A percentile compares a stretch with the other conserved stretches of the same genome.
phyloP scores from a whole-genome alignment of 2,888 invertebrate species.

The Drosophila atroscutellata region DNA sequence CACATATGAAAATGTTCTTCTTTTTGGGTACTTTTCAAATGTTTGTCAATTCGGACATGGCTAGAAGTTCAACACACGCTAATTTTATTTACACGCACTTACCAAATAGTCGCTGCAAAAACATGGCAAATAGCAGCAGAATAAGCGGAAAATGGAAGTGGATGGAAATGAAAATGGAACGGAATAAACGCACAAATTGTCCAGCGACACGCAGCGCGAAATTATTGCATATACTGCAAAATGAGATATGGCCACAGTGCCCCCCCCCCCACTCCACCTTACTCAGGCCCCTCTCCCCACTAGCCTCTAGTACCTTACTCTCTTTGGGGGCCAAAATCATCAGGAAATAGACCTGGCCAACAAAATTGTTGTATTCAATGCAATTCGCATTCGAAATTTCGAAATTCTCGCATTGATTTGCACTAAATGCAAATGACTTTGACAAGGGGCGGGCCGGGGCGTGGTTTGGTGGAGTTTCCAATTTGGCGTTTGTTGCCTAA shows the following conservation, averaged over 20 bases:
- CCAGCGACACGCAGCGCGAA: constrained; percentile 37
- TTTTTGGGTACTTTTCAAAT: constrained; percentile 5
- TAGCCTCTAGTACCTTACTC: not conserved
- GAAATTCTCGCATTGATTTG: constrained; percentile 50
- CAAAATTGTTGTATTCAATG: constrained; percentile 30
- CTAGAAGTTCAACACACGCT: constrained; percentile 60
- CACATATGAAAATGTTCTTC: not conserved
- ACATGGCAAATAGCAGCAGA: constrained; percentile 22
- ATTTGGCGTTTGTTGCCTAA: constrained; percentile 5
- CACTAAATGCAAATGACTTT: constrained; percentile 58
- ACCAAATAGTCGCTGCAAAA: constrained; percentile 55
- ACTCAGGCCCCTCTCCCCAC: no score
- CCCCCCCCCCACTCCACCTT: not conserved
- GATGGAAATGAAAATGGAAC: constrained; percentile 13
- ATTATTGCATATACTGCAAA: constrained; percentile 43
- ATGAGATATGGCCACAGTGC: constrained; percentile 19
- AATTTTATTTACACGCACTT: constrained; percentile 77
- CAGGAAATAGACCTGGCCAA: constrained; percentile 37
- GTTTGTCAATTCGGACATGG: constrained; percentile 38
- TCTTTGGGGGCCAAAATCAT: constrained; percentile 21
- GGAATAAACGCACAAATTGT: constrained; percentile 31
- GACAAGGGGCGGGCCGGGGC: not conserved
- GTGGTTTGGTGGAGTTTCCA: not conserved
- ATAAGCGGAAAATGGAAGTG: constrained; percentile 18
- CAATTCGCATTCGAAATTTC: constrained; percentile 29